These are phyloP conservation scores for Melozone crissalis DNA, from an alignment of 2,113 vertebrate genomes.

Conservation along the genomic window DNA sequence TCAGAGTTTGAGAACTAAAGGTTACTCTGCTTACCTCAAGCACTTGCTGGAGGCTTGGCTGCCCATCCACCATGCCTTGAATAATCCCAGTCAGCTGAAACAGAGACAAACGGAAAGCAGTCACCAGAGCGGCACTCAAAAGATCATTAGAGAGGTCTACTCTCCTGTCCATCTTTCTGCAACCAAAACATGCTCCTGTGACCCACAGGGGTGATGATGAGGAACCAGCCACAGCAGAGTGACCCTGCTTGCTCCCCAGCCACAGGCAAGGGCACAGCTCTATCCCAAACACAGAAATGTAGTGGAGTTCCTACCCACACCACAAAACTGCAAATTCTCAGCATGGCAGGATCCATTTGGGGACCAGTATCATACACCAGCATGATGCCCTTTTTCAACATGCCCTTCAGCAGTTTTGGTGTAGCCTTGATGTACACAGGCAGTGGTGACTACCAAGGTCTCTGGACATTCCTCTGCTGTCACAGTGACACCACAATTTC, in stretches of 20 bases:
- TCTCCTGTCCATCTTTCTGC: conserved; percentile 2
- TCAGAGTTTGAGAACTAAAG: conserved; percentile 76
- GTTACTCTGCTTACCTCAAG: conserved; percentile 82
- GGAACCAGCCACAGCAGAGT: neutral
- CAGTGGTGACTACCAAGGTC: neutral
- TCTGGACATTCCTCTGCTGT: neutral
- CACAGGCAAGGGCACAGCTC: neutral
- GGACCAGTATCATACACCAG: neutral
- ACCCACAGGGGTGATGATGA: neutral
- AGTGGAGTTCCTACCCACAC: neutral
- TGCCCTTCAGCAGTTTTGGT: neutral
- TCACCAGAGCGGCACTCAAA: neutral
- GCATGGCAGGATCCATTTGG: neutral
- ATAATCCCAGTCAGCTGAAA: conserved; percentile 85
- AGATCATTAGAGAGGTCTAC: conserved; percentile 3
- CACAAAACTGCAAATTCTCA: neutral
- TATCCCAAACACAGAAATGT: neutral
- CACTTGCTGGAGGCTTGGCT: conserved; percentile 82
- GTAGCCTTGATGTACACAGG: neutral
- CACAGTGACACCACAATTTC: neutral
- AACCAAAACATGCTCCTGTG: neutral
- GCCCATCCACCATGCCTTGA: conserved; percentile 86
- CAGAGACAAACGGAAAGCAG: conserved; percentile 53
- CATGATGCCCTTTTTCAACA: neutral
- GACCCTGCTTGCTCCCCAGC: neutral